These are phyloP conservation scores for Albula glossodonta DNA, from an alignment of 2,113 vertebrate species.

Conservation along the genomic window DNA sequence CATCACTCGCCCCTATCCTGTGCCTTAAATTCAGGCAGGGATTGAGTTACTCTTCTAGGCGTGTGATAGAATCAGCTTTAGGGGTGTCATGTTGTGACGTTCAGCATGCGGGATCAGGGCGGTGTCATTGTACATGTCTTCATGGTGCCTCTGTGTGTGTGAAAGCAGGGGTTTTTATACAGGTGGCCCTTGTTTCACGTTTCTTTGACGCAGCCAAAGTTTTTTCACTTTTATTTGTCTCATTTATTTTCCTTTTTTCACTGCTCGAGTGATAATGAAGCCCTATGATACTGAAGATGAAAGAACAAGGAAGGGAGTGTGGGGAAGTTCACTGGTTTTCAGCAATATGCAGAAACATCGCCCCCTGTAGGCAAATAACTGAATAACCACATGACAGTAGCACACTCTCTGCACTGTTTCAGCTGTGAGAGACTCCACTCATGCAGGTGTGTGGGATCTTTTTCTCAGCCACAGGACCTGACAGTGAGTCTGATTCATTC, in stretches of 20 bases:
- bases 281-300: background rate
- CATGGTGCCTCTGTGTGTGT: background rate
- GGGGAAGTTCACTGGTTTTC: conserved; percentile 22
- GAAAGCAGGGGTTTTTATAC: background rate
- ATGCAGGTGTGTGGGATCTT: background rate
- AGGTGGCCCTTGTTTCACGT: background rate
- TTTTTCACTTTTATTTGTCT: conserved; percentile 21
- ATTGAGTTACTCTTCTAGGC: conserved; percentile 27
- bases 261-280: conserved; percentile 28
- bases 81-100: conserved; percentile 9
- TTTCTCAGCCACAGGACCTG: background rate
- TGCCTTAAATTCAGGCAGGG: conserved; percentile 12
- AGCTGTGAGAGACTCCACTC: background rate
- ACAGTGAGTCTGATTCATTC: background rate
- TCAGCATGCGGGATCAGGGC: conserved; percentile 14
- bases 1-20: background rate
- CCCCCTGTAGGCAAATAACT: conserved; percentile 41
- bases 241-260: conserved; percentile 34
- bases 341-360: conserved; percentile 43
- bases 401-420: background rate
- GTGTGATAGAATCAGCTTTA: conserved; percentile 21
- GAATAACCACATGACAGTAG: background rate
- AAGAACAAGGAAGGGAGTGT: conserved; percentile 28
- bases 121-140: conserved; percentile 24
- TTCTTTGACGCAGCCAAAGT: background rate